These are phyloP conservation scores for Poeciliopsis turneri DNA, from an alignment of 2,797 vertebrate genomes.

Conservation along the genomic window DNA sequence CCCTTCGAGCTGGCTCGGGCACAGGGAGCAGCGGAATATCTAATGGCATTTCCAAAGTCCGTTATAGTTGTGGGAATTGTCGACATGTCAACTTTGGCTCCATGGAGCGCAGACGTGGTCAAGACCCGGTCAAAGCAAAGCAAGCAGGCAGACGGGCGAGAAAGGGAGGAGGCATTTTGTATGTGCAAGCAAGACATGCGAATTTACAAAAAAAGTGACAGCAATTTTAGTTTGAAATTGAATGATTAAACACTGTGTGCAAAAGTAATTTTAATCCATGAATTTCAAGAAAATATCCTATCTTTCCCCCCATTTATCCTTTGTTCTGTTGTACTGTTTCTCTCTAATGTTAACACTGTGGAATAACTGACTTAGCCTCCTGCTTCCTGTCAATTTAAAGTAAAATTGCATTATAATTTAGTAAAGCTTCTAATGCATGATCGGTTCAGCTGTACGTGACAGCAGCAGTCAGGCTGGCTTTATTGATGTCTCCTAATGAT, in stretches of 20 bases:
- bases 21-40: constrained; percentile 40
- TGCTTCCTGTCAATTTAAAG: constrained; percentile 7
- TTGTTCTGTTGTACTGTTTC: constrained; percentile 71
- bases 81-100: constrained; percentile 82
- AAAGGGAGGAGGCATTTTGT: constrained; percentile 77
- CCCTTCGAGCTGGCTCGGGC: constrained; percentile 43
- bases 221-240: constrained; percentile 44
- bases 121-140: constrained; percentile 60
- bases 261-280: constrained; percentile 12
- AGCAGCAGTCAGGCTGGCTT: constrained; percentile 20
- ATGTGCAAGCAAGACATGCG: constrained; percentile 70
- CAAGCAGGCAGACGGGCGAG: constrained; percentile 19
- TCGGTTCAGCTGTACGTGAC: constrained; percentile 33
- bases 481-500: constrained; percentile 35
- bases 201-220: constrained; percentile 74
- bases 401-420: neutral
- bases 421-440: constrained; percentile 23
- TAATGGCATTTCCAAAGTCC: constrained; percentile 71
- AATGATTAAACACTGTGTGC: constrained; percentile 19
- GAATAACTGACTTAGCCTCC: constrained; percentile 24
- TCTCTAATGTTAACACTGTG: constrained; percentile 31
- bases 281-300: constrained; percentile 55
- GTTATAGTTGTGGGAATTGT: constrained; percentile 74
- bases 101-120: constrained; percentile 77
- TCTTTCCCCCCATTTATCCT: constrained; percentile 54